A percentile compares a stretch with the other conserved stretches of the same genome.
These are phyloP conservation scores for Carabus problematicus DNA, from an alignment of 2,888 invertebrate species.

Conservation along the genomic window DNA sequence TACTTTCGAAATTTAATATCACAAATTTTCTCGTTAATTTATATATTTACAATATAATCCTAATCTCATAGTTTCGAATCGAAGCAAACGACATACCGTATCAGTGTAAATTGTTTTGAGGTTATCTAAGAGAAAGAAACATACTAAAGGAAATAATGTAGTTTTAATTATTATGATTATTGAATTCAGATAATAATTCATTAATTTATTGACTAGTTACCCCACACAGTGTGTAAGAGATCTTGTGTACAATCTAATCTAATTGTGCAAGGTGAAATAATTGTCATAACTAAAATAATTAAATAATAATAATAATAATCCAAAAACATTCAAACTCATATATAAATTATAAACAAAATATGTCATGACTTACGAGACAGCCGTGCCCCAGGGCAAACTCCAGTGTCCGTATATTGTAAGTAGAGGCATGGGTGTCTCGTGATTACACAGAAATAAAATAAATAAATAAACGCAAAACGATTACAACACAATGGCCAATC, in stretches of 20 bases:
- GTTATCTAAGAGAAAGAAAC: conserved; percentile 49
- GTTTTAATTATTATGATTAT: conserved; percentile 35
- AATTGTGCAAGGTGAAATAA: conserved; percentile 53
- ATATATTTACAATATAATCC: conserved; percentile 13
- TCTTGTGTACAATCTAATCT: conserved; percentile 56
- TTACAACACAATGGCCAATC: neutral
- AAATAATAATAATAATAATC: conserved; percentile 47
- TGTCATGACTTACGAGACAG: conserved; percentile 4
- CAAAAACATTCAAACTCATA: conserved; percentile 46
- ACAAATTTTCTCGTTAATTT: conserved; percentile 41
- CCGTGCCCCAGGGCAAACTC: conserved; percentile 28
- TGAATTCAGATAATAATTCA: conserved; percentile 54
- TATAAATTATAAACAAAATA: conserved; percentile 34
- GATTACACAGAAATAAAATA: conserved; percentile 16
- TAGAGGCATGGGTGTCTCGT: neutral
- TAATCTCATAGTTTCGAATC: conserved; percentile 8
- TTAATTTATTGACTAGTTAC: conserved; percentile 60
- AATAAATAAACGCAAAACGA: conserved; percentile 16
- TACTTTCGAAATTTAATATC: conserved; percentile 27
- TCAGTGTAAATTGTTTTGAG: conserved; percentile 20
- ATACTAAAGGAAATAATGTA: conserved; percentile 47
- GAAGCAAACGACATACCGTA: conserved; percentile 7
- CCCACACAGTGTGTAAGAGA: conserved; percentile 59
- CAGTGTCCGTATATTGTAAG: conserved; percentile 37
- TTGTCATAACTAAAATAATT: conserved; percentile 49